These are phyloP conservation scores for Lipophrys pholis DNA, from an alignment of 2,113 vertebrate genomes.

Conservation along the genomic window DNA sequence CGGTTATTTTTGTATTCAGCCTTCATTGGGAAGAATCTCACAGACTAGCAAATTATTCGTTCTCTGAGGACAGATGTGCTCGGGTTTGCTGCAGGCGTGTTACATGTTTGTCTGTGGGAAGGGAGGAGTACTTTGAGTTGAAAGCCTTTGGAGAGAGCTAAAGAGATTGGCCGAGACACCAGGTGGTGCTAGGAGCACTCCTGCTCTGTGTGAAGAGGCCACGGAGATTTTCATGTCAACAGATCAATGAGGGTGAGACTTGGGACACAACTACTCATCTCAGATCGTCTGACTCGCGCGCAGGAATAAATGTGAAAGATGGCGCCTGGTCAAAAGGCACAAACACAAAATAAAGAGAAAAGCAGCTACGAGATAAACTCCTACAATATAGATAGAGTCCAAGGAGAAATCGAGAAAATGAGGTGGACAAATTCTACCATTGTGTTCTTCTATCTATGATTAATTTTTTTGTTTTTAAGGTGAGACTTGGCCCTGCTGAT, in stretches of 20 bases:
- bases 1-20: constrained; percentile 14
- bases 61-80: constrained; percentile 23
- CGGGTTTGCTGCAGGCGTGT: constrained; percentile 29
- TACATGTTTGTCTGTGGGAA: constrained; percentile 11
- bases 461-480: too few relatives aligned
- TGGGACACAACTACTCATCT: constrained; percentile 41
- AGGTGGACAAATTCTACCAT: background rate
- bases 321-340: constrained; percentile 1
- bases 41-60: constrained; percentile 5
- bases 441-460: constrained; percentile 1
- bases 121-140: constrained; percentile 33
- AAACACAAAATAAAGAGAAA: constrained; percentile 30
- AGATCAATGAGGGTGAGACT: constrained; percentile 62
- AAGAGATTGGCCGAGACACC: constrained; percentile 35
- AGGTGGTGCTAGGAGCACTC: constrained; percentile 48
- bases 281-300: constrained; percentile 39
- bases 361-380: background rate
- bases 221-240: constrained; percentile 48
- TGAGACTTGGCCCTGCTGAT: constrained; percentile 14
- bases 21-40: constrained; percentile 22
- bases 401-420: too few relatives aligned
- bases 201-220: constrained; percentile 34
- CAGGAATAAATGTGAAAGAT: constrained; percentile 33
- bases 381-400: too few relatives aligned
- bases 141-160: constrained; percentile 50